Base-by-base conservation (phyloP, 2,113 vertebrate genomes). In the Glaucomys volans region DNA sequence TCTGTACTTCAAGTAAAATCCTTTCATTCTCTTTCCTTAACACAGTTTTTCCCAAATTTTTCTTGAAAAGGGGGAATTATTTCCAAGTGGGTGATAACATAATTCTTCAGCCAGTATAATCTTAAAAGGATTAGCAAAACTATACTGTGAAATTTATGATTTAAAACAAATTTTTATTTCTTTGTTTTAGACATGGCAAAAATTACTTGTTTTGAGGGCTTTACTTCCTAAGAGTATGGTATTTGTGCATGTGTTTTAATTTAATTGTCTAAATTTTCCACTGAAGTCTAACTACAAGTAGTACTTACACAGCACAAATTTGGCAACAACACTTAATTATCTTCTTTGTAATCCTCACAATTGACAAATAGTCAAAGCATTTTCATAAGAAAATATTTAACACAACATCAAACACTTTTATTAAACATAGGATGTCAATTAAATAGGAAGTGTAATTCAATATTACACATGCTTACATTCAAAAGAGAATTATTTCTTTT, bases 311-410 rank as follows among this genome's bases (percentile, higher is more conserved):
- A 76, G 13, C 11, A 17, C 14, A 88, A n/a, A 20, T 81, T 85
- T 62, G 35, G 20, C n/a, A 84, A 30, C 75, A 80, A 96, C 2
- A 57, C 59, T 54, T 92, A 42, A 62, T 75, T 69, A 2, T 22
- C 18, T 62, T 22, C 74, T 74, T 93, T 94, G 12, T 87, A 87
- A 59, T 66, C 26, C n/a, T 79, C 57, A 94, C 50, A 52, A 88
- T 14, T 47, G 16, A 95, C 24, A 47, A 54, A 94, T 72, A 35
- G 59, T 5, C 69, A 67, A 50, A 76, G 32, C 30, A 8, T 17
- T 93, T 87, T 26, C 64, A 57, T 64, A 76, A 57, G 4, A 85
- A 91, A 93, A 77, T 42, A 77, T 67, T n/a, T 95, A 94, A 79
- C 47, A 75, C 87, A 95, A 74, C 4, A 14, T 74, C 74, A 92